Evolutionary conservation across 2,797 vertebrate genomes (phyloP).

Genomic region (Myioborus melanocephalus): DNA sequence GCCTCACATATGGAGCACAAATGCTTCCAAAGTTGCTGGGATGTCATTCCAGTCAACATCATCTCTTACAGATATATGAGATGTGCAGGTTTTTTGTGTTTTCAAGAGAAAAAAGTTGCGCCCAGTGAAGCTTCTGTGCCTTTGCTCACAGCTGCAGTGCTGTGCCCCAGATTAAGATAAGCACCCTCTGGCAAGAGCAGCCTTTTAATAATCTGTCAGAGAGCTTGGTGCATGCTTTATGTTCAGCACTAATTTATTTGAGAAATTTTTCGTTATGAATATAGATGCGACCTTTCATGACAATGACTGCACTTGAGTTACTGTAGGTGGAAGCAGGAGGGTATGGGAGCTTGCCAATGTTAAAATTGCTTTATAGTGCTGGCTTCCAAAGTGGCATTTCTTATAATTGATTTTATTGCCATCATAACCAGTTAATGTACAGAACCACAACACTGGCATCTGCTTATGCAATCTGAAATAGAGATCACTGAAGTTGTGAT

Average conservation of each 20-base stretch:
- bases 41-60: neutral
- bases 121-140: neutral
- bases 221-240: conserved; percentile 34
- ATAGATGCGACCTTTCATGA: conserved; percentile 67
- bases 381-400: conserved; percentile 61
- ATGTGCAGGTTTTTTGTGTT: neutral
- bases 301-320: conserved; percentile 56
- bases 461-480: conserved; percentile 61
- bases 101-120: neutral
- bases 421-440: conserved; percentile 62
- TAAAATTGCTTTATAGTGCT: conserved; percentile 58
- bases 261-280: conserved; percentile 59
- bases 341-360: conserved; percentile 56
- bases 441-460: conserved; percentile 57
- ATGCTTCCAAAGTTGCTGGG: neutral
- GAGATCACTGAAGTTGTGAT: conserved; percentile 45
- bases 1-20: neutral
- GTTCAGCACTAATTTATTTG: conserved; percentile 52
- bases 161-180: conserved; percentile 20
- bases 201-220: conserved; percentile 48
- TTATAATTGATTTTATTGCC: conserved; percentile 68
- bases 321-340: conserved; percentile 40
- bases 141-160: conserved; percentile 20
- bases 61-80: neutral
- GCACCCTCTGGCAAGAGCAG: neutral